Conservation (phyloP, 2,797 vertebrate genomes). For the Botia kubotai region DNA sequence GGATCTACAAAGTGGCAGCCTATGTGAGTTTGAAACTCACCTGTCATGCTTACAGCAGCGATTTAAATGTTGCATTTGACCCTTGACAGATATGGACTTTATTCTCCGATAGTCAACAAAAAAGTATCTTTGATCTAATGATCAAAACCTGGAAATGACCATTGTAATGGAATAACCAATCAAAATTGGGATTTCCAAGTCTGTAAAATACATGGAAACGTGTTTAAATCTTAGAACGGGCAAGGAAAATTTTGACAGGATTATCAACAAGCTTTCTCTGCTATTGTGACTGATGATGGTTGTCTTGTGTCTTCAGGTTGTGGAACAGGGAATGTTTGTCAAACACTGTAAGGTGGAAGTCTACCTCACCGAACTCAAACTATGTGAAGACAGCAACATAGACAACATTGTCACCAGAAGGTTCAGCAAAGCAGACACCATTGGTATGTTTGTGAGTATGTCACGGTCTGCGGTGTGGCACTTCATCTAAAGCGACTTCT, state of each 20-base stretch:
- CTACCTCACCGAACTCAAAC: slow-evolving; percentile 96
- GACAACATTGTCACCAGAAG: slow-evolving; percentile 92
- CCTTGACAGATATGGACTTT: too few relatives aligned
- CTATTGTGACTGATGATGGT: neutral
- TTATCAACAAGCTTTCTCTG: too few relatives aligned
- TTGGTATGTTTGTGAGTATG: slow-evolving; percentile 79
- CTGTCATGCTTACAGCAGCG: neutral
- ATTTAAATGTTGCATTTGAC: neutral
- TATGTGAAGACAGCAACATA: slow-evolving; percentile 97
- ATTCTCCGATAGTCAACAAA: too few relatives aligned
- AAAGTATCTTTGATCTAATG: too few relatives aligned
- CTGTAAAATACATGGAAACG: too few relatives aligned
- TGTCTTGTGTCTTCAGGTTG: slow-evolving; percentile 80
- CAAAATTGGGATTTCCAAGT: too few relatives aligned
- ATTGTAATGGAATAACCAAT: too few relatives aligned
- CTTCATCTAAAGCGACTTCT: too few relatives aligned
- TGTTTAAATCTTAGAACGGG: too few relatives aligned
- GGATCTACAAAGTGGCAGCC: slow-evolving; percentile 61
- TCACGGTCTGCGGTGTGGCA: neutral
- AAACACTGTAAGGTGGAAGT: slow-evolving; percentile 99
- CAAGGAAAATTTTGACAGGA: too few relatives aligned
- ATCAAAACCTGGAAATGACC: too few relatives aligned
- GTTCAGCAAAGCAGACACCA: slow-evolving; percentile 99
- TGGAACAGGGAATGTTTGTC: slow-evolving; percentile 99
- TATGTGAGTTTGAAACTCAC: neutral